Base-by-base conservation (phyloP, 2,113 vertebrate species). In the Myotis lucifugus region DNA sequence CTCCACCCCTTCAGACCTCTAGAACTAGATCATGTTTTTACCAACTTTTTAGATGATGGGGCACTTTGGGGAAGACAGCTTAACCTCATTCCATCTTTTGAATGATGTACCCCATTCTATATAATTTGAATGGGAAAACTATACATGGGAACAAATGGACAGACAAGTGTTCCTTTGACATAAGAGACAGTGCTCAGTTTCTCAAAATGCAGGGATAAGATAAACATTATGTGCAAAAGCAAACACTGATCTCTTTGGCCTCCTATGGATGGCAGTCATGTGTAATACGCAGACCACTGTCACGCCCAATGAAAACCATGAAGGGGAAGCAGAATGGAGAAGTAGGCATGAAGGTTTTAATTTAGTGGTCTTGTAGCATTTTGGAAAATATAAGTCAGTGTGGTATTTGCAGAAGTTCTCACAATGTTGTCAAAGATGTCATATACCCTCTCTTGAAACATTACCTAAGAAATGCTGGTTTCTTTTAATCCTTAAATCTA, bases 321-420 rank as follows among this genome's bases (percentile, higher is more conserved):
- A 97, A 95, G 82, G 88, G 88, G 96, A 97, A 96, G 92, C 78
- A 82, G 42, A 93, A 94, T 69, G 85, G 61, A 82, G 97, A 97
- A 96, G 90, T 96, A 81, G 79, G 40, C 8, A 61, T 10, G 73
- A 40, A 77, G 48, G 73, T 92, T 93, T 81, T 48, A 84, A 67
- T 48, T 52, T 90, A 88, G 84, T 93, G 92, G 93, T 92, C 79
- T 92, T 87, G 77, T 19, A 84, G 88, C 85, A 70, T 91, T 93
- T 84, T 95, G 94, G 92, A 95, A 97, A 95, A 93, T 52, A 29
- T 82, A 85, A 88, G 88, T 95, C 86, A 92, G 8, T 88, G 46
- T 90, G 25, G 29, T 74, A 77, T 96, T 96, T 92, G 77, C 76
- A 97, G 93, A 97, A 96, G 90, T 94, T 95, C 48, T 67, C 32